These are phyloP conservation scores for Callopanchax toddi DNA, from an alignment of 2,113 vertebrate species.

Conservation along the genomic window DNA sequence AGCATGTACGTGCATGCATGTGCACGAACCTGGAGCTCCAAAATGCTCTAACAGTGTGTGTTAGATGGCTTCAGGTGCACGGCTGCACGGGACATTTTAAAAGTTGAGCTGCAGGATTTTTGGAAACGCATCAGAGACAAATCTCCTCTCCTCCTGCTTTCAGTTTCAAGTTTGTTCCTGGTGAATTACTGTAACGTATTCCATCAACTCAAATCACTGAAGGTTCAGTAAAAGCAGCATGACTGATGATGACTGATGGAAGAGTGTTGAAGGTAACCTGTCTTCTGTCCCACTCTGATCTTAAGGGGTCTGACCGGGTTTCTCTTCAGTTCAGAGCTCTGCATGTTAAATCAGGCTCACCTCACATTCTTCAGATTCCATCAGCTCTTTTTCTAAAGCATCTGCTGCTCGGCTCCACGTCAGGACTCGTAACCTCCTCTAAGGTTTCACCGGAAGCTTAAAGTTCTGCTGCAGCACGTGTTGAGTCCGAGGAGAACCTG, in stretches of 20 bases:
- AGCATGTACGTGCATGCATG: conserved; percentile 18
- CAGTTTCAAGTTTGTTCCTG: no score
- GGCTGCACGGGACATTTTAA: not conserved
- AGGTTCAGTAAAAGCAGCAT: no score
- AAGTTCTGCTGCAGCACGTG: not conserved
- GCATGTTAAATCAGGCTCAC: conserved; percentile 56
- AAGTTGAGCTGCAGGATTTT: no score
- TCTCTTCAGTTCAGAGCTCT: conserved; percentile 16
- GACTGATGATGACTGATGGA: not conserved
- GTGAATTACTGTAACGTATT: no score
- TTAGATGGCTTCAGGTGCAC: conserved; percentile 5
- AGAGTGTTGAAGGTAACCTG: no score
- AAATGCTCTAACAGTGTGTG: not conserved
- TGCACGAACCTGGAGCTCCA: not conserved
- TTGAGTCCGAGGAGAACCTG: not conserved
- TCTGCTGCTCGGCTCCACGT: conserved; percentile 1
- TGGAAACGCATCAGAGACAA: no score
- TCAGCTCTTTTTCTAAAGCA: conserved; percentile 30
- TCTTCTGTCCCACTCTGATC: no score
- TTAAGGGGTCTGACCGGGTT: not conserved
- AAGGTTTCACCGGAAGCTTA: not conserved
- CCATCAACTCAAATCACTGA: no score
- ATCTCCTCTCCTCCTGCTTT: no score
- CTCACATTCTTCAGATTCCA: conserved; percentile 53
- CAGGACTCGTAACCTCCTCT: conserved; percentile 20